A percentile compares a stretch with the other conserved stretches of the same genome.
phyloP scores from a whole-genome alignment of 92 coral and sea anemone species.

The Galaxea fascicularis region DNA sequence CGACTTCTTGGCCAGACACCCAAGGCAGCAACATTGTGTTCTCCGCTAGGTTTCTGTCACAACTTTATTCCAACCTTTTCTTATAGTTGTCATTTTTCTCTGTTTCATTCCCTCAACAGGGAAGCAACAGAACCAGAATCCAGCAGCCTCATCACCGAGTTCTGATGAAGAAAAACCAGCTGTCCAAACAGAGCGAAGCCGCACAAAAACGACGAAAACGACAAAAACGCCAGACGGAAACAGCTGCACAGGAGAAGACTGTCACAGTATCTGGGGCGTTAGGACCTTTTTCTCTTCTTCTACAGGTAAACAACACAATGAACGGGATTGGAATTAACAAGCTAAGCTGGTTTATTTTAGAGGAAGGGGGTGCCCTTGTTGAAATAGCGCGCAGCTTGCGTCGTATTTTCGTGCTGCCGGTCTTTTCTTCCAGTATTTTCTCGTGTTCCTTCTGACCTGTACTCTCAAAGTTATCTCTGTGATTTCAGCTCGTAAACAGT shows the following conservation, averaged over 20 bases:
- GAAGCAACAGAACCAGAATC: slow-evolving; percentile 22
- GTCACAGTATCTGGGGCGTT: slow-evolving; percentile 60
- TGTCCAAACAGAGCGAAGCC: slow-evolving; percentile 32
- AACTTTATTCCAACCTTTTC: not conserved
- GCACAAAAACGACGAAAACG: slow-evolving; percentile 22
- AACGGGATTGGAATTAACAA: no score
- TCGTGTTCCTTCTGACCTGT: no score
- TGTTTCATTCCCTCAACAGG: slow-evolving; percentile 17
- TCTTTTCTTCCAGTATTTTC: no score
- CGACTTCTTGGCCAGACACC: no score
- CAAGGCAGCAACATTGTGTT: not conserved
- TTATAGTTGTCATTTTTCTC: not conserved
- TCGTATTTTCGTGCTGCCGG: no score
- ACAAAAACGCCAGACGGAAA: slow-evolving; percentile 27
- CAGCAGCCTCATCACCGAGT: slow-evolving; percentile 62
- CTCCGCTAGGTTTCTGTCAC: not conserved
- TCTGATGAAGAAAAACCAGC: slow-evolving; percentile 61
- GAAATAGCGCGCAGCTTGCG: no score
- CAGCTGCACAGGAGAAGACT: slow-evolving; percentile 18
- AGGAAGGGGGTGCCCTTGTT: not conserved
- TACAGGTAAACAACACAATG: slow-evolving; percentile 68
- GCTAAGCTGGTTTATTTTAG: not conserved
- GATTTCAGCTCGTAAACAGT: no score
- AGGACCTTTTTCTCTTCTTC: slow-evolving; percentile 82
- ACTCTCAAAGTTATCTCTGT: no score